Conservation (phyloP, 2,888 invertebrate genomes). For the Hetaerina titia region DNA sequence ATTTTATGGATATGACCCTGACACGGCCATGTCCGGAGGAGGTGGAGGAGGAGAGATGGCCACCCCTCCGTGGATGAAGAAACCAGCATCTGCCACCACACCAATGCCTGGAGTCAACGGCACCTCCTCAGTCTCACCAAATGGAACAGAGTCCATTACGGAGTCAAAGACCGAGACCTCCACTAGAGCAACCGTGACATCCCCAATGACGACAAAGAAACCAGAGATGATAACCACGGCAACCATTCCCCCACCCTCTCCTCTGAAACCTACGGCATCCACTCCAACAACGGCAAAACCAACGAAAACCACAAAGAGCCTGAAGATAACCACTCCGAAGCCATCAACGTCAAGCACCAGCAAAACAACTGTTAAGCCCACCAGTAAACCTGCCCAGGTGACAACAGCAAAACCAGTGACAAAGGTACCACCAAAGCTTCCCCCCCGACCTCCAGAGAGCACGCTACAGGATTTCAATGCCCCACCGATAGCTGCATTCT, state of each 20-base stretch:
- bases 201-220: not conserved
- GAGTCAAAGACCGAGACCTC: constrained; percentile 70
- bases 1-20: constrained; percentile 90
- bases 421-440: not conserved
- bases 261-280: not conserved
- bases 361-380: not conserved
- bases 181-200: not conserved
- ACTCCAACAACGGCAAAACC: constrained; percentile 64
- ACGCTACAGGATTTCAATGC: constrained; percentile 27
- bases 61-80: constrained; percentile 74
- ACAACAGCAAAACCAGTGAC: not conserved
- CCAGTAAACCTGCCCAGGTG: not conserved
- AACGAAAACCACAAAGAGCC: constrained; percentile 60
- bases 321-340: constrained; percentile 68
- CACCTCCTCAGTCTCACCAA: constrained; percentile 73
- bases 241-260: not conserved
- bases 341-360: constrained; percentile 70
- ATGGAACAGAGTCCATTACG: constrained; percentile 2
- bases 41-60: constrained; percentile 74
- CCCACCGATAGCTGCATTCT: not conserved
- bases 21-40: constrained; percentile 72
- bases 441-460: not conserved
- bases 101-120: constrained; percentile 71
- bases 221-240: not conserved
- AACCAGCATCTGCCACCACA: constrained; percentile 72